phyloP scores from a whole-genome alignment of 2,113 vertebrate species.

The Drymodes brunneopygia region DNA sequence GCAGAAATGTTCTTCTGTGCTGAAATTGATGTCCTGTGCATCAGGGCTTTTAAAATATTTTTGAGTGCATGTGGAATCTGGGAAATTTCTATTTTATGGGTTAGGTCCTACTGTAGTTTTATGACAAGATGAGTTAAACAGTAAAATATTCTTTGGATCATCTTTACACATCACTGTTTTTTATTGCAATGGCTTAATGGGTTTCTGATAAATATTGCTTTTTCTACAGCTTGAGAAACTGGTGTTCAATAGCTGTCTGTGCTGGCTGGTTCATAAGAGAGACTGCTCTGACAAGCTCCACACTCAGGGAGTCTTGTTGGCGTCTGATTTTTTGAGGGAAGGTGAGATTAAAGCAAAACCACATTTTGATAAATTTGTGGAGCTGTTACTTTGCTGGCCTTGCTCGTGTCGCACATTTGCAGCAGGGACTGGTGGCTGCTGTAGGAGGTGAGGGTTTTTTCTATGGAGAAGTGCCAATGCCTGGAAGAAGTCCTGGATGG shows the following conservation, averaged over 20 bases:
- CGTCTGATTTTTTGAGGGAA: neutral
- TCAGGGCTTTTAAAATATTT: neutral
- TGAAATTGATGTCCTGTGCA: neutral
- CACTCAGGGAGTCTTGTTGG: neutral
- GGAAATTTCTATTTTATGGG: neutral
- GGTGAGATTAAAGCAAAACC: neutral
- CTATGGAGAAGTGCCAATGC: neutral
- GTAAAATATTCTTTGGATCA: neutral
- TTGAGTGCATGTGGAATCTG: neutral
- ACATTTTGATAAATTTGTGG: neutral
- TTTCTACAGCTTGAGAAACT: neutral
- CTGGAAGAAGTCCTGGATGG: neutral
- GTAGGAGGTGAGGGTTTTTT: neutral
- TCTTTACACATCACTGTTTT: neutral
- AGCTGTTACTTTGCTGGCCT: neutral
- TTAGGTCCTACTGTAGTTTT: neutral
- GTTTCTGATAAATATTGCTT: neutral
- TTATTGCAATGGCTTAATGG: neutral
- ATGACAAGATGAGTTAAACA: neutral
- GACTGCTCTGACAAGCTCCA: neutral
- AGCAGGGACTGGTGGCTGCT: neutral
- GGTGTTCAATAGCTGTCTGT: neutral
- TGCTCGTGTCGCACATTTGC: neutral
- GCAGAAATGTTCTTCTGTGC: neutral
- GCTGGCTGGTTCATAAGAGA: neutral